Evolutionary conservation across 1,140 invertebrate species (phyloP).

Genomic region (Nylanderia fulva): DNA sequence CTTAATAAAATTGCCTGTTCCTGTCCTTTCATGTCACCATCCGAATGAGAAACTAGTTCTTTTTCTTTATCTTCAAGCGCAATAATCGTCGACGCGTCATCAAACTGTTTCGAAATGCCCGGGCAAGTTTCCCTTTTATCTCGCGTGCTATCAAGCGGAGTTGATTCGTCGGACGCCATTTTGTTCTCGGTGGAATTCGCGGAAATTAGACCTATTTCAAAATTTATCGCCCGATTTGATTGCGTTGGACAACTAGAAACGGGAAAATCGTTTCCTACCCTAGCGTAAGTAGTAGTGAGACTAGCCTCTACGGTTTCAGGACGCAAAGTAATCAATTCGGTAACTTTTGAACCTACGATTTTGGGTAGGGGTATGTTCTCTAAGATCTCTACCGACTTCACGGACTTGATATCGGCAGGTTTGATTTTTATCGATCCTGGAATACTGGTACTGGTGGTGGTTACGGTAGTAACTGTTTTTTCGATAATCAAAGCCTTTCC

Average conservation of each 20-base stretch:
- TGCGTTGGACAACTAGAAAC: neutral
- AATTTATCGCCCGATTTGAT: slow-evolving; percentile 4
- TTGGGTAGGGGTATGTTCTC: slow-evolving; percentile 72
- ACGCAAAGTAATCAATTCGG: slow-evolving; percentile 79
- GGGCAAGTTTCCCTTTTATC: slow-evolving; percentile 56
- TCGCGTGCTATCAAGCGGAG: slow-evolving; percentile 81
- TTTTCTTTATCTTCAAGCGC: neutral
- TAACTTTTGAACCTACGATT: slow-evolving; percentile 67
- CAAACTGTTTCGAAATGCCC: neutral
- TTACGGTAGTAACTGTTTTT: slow-evolving; percentile 72
- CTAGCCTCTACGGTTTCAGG: slow-evolving; percentile 81
- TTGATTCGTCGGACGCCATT: slow-evolving; percentile 69
- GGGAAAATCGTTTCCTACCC: slow-evolving; percentile 64
- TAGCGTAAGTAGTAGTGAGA: slow-evolving; percentile 80
- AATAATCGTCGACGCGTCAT: neutral
- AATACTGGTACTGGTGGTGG: slow-evolving; percentile 58
- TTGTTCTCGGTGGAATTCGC: slow-evolving; percentile 54
- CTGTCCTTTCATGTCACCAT: neutral
- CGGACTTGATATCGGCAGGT: slow-evolving; percentile 66
- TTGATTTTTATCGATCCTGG: slow-evolving; percentile 56
- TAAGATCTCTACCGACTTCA: slow-evolving; percentile 73
- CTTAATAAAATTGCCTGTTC: neutral
- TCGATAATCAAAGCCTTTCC: slow-evolving; percentile 74
- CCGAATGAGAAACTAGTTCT: neutral
- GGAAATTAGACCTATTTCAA: slow-evolving; percentile 14